Conservation (phyloP, 2,113 vertebrate genomes). For the Serilophus lunatus region DNA sequence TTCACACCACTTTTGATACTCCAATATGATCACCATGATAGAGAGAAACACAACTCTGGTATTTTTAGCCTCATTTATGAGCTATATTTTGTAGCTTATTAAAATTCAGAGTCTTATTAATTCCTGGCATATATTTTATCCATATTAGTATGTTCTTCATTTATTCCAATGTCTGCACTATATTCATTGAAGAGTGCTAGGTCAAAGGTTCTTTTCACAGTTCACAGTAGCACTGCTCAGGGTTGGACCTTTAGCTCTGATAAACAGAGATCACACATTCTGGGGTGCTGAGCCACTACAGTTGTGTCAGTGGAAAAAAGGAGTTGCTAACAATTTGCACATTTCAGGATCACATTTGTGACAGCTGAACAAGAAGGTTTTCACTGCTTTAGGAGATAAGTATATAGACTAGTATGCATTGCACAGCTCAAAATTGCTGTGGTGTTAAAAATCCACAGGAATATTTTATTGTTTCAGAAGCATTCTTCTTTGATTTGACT, state of each 20-base stretch:
- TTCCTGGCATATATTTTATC: not conserved
- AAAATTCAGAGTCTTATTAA: not conserved
- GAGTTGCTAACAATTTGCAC: not conserved
- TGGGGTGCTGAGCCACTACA: not conserved
- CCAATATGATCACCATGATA: not conserved
- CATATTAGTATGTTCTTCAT: not conserved
- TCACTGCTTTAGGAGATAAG: not conserved
- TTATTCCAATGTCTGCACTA: not conserved
- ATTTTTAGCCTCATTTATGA: not conserved
- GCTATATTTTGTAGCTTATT: not conserved
- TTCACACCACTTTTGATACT: not conserved
- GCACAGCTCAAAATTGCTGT: not conserved
- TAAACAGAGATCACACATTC: not conserved
- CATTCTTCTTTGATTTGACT: not conserved
- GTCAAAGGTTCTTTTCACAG: not conserved
- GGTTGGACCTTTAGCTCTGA: not conserved
- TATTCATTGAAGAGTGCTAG: not conserved
- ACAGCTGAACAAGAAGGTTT: not conserved
- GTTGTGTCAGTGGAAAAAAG: not conserved
- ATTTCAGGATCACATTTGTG: not conserved
- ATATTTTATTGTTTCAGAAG: not conserved
- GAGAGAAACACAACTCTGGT: not conserved
- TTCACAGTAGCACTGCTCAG: not conserved
- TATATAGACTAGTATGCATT: not conserved
- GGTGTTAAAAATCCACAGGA: constrained; percentile 1